Evolutionary conservation across 2,797 vertebrate species (phyloP).

Genomic region (Pogoniulus pusillus): DNA sequence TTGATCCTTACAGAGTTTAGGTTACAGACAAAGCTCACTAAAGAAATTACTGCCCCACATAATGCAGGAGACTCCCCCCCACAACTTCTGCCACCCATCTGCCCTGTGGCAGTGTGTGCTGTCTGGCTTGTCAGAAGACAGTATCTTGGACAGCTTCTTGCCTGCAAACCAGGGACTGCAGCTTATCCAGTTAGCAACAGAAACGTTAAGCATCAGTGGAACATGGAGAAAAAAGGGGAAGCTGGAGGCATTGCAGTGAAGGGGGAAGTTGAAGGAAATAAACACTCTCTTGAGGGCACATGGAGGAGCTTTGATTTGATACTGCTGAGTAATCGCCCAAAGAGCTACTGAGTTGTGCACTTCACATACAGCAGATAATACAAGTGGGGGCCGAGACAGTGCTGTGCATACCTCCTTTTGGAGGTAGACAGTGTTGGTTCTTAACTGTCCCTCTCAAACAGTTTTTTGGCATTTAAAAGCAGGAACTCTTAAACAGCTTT

Average conservation of each 20-base stretch:
- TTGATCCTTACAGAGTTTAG: background rate
- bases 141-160: background rate
- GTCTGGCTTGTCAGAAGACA: background rate
- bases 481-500: background rate
- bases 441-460: background rate
- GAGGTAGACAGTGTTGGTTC: background rate
- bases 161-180: background rate
- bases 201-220: background rate
- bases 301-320: background rate
- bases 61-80: background rate
- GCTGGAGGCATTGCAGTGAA: background rate
- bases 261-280: background rate
- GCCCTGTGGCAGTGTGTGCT: rapidly evolving
- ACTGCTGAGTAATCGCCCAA: background rate
- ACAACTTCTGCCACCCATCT: background rate
- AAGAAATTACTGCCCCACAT: rapidly evolving
- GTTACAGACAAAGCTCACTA: background rate
- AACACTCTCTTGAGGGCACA: background rate
- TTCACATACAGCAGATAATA: background rate
- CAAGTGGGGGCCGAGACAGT: background rate
- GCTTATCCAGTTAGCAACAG: background rate
- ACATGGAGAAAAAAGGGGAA: background rate
- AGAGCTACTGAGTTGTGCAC: background rate
- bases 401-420: background rate
- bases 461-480: background rate